Base-by-base conservation (phyloP, 2,113 vertebrate species). In the Vanacampus margaritifer region DNA sequence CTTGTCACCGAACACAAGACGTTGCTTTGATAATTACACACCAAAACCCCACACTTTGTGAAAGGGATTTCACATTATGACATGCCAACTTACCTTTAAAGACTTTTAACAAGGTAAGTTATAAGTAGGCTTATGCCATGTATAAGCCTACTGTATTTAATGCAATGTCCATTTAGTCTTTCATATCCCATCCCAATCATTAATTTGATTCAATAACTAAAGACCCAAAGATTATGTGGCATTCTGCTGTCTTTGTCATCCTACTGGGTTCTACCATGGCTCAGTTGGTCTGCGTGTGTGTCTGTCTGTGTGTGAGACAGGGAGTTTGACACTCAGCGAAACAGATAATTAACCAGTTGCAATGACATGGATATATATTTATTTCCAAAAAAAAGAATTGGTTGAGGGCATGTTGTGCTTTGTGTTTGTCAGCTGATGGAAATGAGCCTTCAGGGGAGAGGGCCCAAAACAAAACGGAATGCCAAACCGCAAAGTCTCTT, bases 11-110 rank as follows among this genome's bases (percentile, higher is more conserved):
- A 89, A 90, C 87, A 88, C 81, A 76, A 81, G 85, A 74, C 83
- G 84, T 81, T 88, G 81, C 89, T 91, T 90, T 93, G 87, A 90
- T 91, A 92, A 90, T 92, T 89, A 91, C 90, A 89, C 85, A 88
- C 86, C 88, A 88, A 88, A 89, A 87, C 80, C 79, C 80, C 65
- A 65, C 5, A 37, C 64, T 70, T 81, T 76, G 76, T 84, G 78
- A 84, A 82, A 78, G 80, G 75, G 63, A 72, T 83, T 77, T 66
- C 83, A 62, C 76, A 72, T 57, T 83, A 83, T 90, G 88, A 88
- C 84, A 85, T 64, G 86, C 86, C 86, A 79, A 68, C 89, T 88
- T 89, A 90, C 88, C 84, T 89, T 43, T 79, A 84, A 82, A 78
- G 83, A 89, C 86, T 79, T 86, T 84, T 80, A 87, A 86, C 84